phyloP scores from a whole-genome alignment of 1,140 invertebrate species.

The Leguminivora glycinivorella region DNA sequence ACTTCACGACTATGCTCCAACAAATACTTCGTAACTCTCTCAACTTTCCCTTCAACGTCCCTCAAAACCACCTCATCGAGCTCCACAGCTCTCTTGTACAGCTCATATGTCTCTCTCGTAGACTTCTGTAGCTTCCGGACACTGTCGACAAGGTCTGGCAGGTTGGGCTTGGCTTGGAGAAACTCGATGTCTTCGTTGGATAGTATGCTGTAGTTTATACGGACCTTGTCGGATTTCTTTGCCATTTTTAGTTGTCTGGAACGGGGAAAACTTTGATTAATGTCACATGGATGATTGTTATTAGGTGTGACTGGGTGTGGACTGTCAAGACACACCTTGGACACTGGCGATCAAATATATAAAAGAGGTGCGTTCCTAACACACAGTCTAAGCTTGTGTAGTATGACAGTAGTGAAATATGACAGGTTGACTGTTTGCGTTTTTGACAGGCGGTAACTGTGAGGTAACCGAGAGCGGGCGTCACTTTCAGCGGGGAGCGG shows the following conservation, averaged over 20 bases:
- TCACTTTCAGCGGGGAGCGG: too few species aligned
- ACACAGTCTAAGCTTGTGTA: too few species aligned
- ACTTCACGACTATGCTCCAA: constrained; percentile 62
- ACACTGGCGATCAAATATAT: too few species aligned
- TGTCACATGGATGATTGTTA: too few species aligned
- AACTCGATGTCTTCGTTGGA: constrained; percentile 70
- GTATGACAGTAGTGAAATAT: too few species aligned
- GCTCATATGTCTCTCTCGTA: constrained; percentile 50
- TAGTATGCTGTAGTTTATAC: constrained; percentile 58
- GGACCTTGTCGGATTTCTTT: constrained; percentile 53
- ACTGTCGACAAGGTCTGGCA: constrained; percentile 58
- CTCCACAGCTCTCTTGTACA: constrained; percentile 52
- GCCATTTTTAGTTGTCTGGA: constrained; percentile 64
- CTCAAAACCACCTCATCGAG: constrained; percentile 57
- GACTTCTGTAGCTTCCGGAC: constrained; percentile 60
- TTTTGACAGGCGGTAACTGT: too few species aligned
- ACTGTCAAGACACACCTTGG: too few species aligned
- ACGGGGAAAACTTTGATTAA: constrained; percentile 29
- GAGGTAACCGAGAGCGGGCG: too few species aligned
- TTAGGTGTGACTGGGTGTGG: too few species aligned
- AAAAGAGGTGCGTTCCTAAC: too few species aligned
- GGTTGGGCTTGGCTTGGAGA: constrained; percentile 62
- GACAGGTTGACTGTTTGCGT: too few species aligned
- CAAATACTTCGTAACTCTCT: constrained; percentile 59
- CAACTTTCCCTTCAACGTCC: constrained; percentile 54